phyloP scores from a whole-genome alignment of 2,797 vertebrate species.

The Novumbra hubbsi region DNA sequence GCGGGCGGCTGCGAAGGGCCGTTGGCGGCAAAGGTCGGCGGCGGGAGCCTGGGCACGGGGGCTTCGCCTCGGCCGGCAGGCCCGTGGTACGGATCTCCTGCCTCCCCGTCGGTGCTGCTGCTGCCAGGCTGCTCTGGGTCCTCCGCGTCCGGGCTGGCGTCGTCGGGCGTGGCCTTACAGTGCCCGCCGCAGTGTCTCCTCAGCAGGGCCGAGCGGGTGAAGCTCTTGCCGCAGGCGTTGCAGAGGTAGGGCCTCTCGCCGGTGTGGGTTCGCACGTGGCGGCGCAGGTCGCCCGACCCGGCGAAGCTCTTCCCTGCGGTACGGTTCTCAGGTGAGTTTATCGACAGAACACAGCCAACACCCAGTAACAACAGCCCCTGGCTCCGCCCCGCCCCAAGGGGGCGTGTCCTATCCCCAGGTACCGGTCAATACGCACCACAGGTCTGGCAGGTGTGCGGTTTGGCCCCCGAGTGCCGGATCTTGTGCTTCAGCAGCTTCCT shows the following conservation, averaged over 20 bases:
- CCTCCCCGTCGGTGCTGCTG: conserved; percentile 31
- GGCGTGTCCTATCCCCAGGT: neutral
- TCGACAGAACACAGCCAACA: too few species aligned
- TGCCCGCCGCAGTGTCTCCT: conserved; percentile 85
- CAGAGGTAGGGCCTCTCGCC: conserved; percentile 93
- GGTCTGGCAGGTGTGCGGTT: conserved; percentile 89
- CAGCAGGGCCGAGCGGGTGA: conserved; percentile 90
- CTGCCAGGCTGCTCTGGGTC: conserved; percentile 56
- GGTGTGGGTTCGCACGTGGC: conserved; percentile 91
- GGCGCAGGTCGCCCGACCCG: conserved; percentile 90
- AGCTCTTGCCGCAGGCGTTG: conserved; percentile 87
- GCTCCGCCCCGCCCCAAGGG: too few species aligned
- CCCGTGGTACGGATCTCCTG: conserved; percentile 56
- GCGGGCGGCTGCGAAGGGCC: neutral
- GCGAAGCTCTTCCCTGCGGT: conserved; percentile 86
- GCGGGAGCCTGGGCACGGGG: conserved; percentile 49
- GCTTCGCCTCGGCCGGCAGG: conserved; percentile 55
- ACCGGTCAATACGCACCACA: conserved; percentile 74
- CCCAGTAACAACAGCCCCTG: neutral
- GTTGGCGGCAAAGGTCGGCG: conserved; percentile 67
- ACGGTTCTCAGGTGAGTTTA: too few species aligned
- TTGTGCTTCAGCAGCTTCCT: conserved; percentile 93
- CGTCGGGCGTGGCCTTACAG: conserved; percentile 61
- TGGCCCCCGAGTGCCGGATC: conserved; percentile 86
- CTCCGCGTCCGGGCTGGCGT: conserved; percentile 25